Base-by-base conservation (phyloP, 2,888 invertebrate genomes). In the Amitus sp. region DNA sequence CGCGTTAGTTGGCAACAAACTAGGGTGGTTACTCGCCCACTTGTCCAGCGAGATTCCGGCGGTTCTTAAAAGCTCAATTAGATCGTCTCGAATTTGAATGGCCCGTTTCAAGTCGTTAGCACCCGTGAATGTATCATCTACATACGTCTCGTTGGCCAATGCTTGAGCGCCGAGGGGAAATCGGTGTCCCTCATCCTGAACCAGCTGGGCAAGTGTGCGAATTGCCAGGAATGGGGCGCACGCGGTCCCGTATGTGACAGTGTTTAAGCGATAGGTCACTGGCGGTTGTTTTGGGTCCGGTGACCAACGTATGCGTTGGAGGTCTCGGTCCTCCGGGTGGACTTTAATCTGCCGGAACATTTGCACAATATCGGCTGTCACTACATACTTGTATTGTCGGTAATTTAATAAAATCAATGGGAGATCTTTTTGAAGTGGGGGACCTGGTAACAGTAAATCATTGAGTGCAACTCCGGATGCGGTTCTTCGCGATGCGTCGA, bases 361-460 rank as follows among this genome's bases (percentile, higher is more conserved):
- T 10, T 57, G 53, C 2, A 54, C 51, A 3, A 56, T 56, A 18
- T 64, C 60, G 0, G 53, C 50, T 1, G 63, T 63, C 13, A 59
- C 52, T 1, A 20, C 59, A 18, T 30, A 59, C 7, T 20, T 20
- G 34, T 52, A 54, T 13, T 13, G 3, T 1, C 61, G 39, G 54
- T 55, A 61, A 28, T 42, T 51, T 15, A 61, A 27, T 0, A 64
- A 19, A 12, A 60, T 40, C 27, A 54, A 9, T 4, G 48, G 40
- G 5, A 64, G 28, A 40, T 57, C 57, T 1, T 18, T 13, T 43
- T 64, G 64, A 1, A 64, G 34, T 0, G 58, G 6, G 0, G 57
- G 53, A 0, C 57, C 56, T 2, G 52, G 1, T 23, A 47, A 9
- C 2, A 64, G 23, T 34, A 39, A 48, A 15, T 60, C 34, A 12